Evolutionary conservation across 2,113 vertebrate species (phyloP).

Genomic region (Triplophysa dalaica): DNA sequence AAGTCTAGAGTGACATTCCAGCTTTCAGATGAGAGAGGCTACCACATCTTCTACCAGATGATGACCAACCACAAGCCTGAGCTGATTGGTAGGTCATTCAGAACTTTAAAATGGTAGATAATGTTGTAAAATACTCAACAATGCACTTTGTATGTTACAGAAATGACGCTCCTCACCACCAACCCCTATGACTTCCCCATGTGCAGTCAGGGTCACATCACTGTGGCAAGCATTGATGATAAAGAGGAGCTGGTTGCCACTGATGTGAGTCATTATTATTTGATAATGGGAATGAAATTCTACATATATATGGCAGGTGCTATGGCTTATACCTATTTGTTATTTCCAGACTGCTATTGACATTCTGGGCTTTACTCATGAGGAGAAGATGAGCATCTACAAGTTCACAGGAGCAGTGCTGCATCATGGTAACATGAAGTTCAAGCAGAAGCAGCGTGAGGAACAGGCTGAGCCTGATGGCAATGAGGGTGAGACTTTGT

Average conservation of each 20-base stretch:
- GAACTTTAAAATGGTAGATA: not conserved
- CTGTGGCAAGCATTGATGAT: constrained; percentile 82
- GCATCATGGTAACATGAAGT: constrained; percentile 77
- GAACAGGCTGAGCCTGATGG: constrained; percentile 79
- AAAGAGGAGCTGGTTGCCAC: constrained; percentile 83
- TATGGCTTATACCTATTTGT: constrained; percentile 17
- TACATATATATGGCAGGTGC: not conserved
- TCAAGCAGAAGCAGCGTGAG: constrained; percentile 80
- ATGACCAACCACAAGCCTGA: constrained; percentile 59
- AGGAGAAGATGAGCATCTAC: constrained; percentile 42
- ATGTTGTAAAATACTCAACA: not conserved
- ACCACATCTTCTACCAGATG: constrained; percentile 61
- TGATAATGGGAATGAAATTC: not conserved
- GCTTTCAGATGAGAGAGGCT: constrained; percentile 58
- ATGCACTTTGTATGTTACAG: constrained; percentile 45
- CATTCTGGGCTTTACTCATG: constrained; percentile 36
- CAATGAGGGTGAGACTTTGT: constrained; percentile 65
- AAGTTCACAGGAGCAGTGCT: constrained; percentile 72
- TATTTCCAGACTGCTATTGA: constrained; percentile 48
- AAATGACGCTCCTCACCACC: constrained; percentile 73
- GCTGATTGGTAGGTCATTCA: constrained; percentile 45
- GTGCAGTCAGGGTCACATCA: constrained; percentile 83
- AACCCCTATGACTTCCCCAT: constrained; percentile 83
- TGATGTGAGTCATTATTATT: constrained; percentile 72
- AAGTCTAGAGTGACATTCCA: constrained; percentile 59